Conservation (phyloP, 2,113 vertebrate species). For the Hiodon tergisus region DNA sequence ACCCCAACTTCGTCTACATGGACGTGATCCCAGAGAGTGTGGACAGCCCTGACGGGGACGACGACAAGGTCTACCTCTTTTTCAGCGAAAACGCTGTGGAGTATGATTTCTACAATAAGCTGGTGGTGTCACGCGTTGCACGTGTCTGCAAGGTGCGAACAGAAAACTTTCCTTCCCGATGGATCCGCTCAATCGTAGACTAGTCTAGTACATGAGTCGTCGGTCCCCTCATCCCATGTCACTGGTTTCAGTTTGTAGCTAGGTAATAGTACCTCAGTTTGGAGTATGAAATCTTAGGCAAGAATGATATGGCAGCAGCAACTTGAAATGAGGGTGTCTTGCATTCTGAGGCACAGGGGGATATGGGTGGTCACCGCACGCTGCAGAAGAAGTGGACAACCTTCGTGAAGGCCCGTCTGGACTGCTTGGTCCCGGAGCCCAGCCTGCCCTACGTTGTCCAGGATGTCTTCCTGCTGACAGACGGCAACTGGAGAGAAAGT, state of each 20-base stretch:
- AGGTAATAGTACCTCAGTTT: no score
- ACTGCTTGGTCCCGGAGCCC: slow-evolving; percentile 58
- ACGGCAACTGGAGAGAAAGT: slow-evolving; percentile 52
- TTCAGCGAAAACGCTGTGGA: slow-evolving; percentile 74
- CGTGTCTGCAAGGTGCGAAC: slow-evolving; percentile 70
- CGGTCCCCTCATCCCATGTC: no score
- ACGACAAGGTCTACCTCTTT: slow-evolving; percentile 78
- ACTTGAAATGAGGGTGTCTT: not conserved
- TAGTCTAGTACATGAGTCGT: no score
- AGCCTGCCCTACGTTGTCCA: slow-evolving; percentile 64
- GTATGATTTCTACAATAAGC: slow-evolving; percentile 68
- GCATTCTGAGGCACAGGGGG: slow-evolving; percentile 49
- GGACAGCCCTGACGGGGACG: slow-evolving; percentile 48
- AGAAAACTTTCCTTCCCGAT: not conserved
- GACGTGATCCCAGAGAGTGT: slow-evolving; percentile 59
- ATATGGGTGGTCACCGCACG: slow-evolving; percentile 60
- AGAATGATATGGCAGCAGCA: no score
- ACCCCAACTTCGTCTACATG: slow-evolving; percentile 72
- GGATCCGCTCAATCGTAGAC: no score
- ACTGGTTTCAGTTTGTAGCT: no score
- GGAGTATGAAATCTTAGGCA: no score
- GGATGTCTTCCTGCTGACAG: slow-evolving; percentile 64
- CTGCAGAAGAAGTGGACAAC: slow-evolving; percentile 70
- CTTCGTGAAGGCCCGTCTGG: slow-evolving; percentile 67
- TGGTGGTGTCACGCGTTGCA: slow-evolving; percentile 69